Evolutionary conservation across 2,113 vertebrate genomes (phyloP).

Genomic region (Eudorcas thomsonii): DNA sequence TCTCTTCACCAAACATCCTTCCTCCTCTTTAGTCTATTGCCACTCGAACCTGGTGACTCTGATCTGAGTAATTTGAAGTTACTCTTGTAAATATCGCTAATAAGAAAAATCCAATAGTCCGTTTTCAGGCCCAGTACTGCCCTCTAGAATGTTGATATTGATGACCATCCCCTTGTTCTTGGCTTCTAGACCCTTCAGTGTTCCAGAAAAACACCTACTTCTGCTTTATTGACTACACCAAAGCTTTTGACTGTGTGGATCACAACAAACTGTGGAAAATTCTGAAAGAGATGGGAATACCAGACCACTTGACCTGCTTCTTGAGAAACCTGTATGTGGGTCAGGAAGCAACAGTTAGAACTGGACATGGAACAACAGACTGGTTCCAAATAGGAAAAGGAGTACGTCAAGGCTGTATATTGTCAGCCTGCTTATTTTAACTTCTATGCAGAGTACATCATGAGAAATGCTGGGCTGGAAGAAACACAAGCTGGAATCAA

Average conservation of each 20-base stretch:
- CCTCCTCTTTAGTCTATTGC: not conserved
- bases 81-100: not conserved
- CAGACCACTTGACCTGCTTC: not conserved
- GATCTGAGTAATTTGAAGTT: not conserved
- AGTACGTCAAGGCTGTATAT: not conserved
- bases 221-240: not conserved
- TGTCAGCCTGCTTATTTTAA: not conserved
- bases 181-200: not conserved
- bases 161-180: not conserved
- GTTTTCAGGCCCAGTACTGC: not conserved
- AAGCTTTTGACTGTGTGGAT: not conserved
- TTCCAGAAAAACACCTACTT: not conserved
- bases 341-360: not conserved
- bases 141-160: not conserved
- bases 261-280: not conserved
- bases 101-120: not conserved
- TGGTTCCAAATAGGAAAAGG: not conserved
- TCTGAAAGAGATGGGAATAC: not conserved
- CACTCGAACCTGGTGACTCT: not conserved
- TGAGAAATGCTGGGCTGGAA: rapidly evolving
- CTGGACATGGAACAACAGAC: not conserved
- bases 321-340: not conserved
- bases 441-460: not conserved
- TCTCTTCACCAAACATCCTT: not conserved
- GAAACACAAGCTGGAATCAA: not conserved